Base-by-base conservation (phyloP, 2,113 vertebrate genomes). In the Xiphorhynchus elegans region DNA sequence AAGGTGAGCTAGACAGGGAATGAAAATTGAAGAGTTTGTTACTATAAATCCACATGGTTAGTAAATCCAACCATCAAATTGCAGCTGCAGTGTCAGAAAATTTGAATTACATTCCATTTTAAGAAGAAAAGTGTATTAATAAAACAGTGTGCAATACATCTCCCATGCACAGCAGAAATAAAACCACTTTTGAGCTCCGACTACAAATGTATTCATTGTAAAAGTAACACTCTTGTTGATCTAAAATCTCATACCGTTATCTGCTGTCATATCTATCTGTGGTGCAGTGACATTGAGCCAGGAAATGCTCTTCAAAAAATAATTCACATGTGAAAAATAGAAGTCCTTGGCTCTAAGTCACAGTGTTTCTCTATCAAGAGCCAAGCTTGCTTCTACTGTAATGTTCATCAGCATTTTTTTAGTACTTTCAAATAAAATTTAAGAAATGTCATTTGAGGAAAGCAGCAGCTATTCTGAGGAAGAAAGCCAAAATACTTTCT, bases 21-120 rank as follows among this genome's bases (percentile, higher is more conserved):
- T 89, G 87, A 95, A 93, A 89, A 96, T 78, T 26, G 77, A 91
- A 66, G 86, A 81, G 53, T 91, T 91, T 89, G 69, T 93, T 95
- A 58, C 63, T 80, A 33, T 85, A 90, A 95, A 90, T 83, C 85
- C 82, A 69, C 37, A 19, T 64, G 60, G 91, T 78, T 81, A 86
- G 89, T 78, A 96, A 92, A 87, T 53, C 64, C 60, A 88, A 13
- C 76, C 78, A 82, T 92, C 33, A 8, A 79, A 91, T 76, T 91
- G 91, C 93, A 94, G 89, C 81, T 82, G 77, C 74, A 53, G 37
- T 60, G 74, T 91, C 77, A 79, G 60, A 91, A 77, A 84, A 92
- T 94, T 58, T 68, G 84, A 94, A 89, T 95, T 94, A 60, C 31
- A 56, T 94, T 94, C 86, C 9, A 3, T 87, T 92, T 89, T 75